Evolutionary conservation across 1,140 invertebrate species (phyloP), one percentile per base, ranked within the genome.

Genomic region (Holcopasites calliopsidis): DNA sequence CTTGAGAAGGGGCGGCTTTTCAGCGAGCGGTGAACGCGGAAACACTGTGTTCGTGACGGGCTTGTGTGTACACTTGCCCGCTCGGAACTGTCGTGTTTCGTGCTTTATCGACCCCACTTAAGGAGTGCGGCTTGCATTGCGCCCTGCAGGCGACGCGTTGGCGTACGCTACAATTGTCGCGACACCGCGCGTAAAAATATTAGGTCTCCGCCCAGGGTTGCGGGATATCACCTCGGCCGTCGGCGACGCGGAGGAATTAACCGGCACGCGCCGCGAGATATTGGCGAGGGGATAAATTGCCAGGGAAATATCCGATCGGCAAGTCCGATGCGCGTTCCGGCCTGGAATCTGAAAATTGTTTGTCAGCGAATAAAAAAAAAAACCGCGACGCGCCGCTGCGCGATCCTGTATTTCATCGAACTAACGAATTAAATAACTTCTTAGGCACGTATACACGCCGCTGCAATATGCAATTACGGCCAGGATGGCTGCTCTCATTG

Each of bases 91-190:
- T 74, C 35, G 71, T 28, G 64, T 66, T 66, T 66, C 71, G 71
- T 74, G 71, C 71, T 74, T 74, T 74, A 74, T 74, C 71, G 61
- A 62, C 71, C n/a, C n/a, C 71, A 74, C 71, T 74, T 74, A 74
- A 44, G 50, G 28, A 28, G n/a, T 6, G 50, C 31, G 50, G 31
- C 40, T 66, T 57, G 35, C 64, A 26, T 44, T 52, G 71, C 18
- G 50, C 49, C n/a, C n/a, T n/a, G 62, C 40, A 55, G 38, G 49
- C 31, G 65, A 73, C 71, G 71, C 33, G 70, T 2, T 5, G 47
- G 10, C 47, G 44, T 50, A 62, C 26, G 62, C 50, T 42, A 26
- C 40, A 60, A 66, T 74, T 21, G 71, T 66, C 62, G 38, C 61
- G 38, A 44, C 42, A 18, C 57, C 16, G 57, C 57, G n/a, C n/a